Evolutionary conservation across 2,888 invertebrate species (phyloP), one percentile per base, ranked within the genome.

Genomic region (Phaonia tiefii): DNA sequence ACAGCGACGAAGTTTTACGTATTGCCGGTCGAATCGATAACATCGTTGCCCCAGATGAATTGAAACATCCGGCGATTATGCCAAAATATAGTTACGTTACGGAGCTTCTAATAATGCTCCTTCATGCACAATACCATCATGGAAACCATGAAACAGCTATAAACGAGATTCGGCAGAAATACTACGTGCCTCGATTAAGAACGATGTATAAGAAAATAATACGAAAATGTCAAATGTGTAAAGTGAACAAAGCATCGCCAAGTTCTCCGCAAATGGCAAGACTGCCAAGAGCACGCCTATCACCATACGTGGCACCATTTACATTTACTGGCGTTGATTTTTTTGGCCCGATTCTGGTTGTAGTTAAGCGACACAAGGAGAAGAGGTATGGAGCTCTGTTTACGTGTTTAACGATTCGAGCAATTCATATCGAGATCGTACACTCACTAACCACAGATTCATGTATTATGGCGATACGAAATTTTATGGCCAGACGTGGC

Each of bases 141-240:
- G 1, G 44, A 4, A 74, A 60, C 63, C 66, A 71, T 20, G 82
- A 82, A 60, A 82, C 79, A 0, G 75, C 70, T 3, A 72, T 77
- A 22, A 80, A 82, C 10, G 83, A 83, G 56, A 42, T 82, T n/a
- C 63, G 81, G 0, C 79, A 78, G n/a, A n/a, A n/a, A n/a, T n/a
- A 44, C n/a, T n/a, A n/a, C 13, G 54, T 73, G 54, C 54, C 73
- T 5, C 54, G 42, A 54, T 26, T 71, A 1, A 17, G 71, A 44
- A 42, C 15, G 22, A n/a, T 37, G 1, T 58, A 58, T 49, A 49
- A 17, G 22, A 51, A 15, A 15, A n/a, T 72, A 17, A 8, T 49
- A 2, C 37, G 26, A 10, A 56, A 11, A 10, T 60, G 56, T n/a
- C n/a, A n/a, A n/a, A n/a, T n/a, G n/a, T n/a, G n/a, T n/a, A n/a